These are phyloP conservation scores for Solen grandis DNA, from an alignment of 1,140 invertebrate genomes.

Conservation along the genomic window DNA sequence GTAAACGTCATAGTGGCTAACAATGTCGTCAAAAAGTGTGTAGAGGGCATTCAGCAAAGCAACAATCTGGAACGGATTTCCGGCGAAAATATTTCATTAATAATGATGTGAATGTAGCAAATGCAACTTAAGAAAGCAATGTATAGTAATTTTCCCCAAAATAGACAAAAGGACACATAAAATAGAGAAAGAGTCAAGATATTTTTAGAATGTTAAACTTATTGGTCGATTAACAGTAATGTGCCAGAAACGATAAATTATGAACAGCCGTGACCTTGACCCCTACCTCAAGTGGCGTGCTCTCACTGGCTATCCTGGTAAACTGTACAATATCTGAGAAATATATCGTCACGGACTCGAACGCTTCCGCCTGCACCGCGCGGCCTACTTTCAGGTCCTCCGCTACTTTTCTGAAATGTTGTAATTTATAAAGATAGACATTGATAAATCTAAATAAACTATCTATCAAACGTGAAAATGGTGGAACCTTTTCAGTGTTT, in stretches of 20 bases:
- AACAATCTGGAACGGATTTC: slow-evolving; percentile 83
- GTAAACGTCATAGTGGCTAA: slow-evolving; percentile 77
- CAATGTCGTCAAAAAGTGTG: no score
- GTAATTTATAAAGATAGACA: no score
- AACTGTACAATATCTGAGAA: slow-evolving; percentile 92
- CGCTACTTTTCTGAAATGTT: slow-evolving; percentile 83
- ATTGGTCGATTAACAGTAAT: not conserved
- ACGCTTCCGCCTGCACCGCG: slow-evolving; percentile 67
- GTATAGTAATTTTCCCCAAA: no score
- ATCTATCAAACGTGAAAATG: no score
- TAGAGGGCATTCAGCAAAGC: slow-evolving; percentile 75
- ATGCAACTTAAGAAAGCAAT: no score
- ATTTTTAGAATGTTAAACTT: not conserved
- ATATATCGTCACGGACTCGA: slow-evolving; percentile 81
- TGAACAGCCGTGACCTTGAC: not conserved
- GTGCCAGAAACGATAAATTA: not conserved
- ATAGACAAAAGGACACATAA: no score
- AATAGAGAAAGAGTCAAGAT: no score
- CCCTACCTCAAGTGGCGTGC: slow-evolving; percentile 91
- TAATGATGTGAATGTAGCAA: no score
- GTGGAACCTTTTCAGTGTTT: no score
- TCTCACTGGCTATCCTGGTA: slow-evolving; percentile 89
- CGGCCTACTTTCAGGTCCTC: slow-evolving; percentile 65
- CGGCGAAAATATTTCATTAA: no score
- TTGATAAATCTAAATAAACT: no score